A percentile compares a stretch with the other conserved stretches of the same genome.
phyloP scores from a whole-genome alignment of 2,797 vertebrate species.

The Petrocephalus sullivani region DNA sequence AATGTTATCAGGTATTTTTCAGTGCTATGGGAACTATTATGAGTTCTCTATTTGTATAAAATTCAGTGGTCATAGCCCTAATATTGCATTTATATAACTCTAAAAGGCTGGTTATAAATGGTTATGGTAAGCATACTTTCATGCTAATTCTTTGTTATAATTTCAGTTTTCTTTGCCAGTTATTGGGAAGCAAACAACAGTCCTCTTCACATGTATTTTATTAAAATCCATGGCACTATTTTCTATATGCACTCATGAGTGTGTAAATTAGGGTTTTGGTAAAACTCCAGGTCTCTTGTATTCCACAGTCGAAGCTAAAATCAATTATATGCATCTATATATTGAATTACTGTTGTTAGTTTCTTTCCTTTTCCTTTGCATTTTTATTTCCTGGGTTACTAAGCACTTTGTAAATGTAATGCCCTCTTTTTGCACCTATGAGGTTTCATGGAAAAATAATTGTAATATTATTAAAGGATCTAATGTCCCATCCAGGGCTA shows the following conservation, averaged over 20 bases:
- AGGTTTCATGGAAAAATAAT: neutral
- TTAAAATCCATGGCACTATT: neutral
- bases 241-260: neutral
- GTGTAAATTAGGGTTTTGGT: neutral
- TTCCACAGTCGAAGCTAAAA: neutral
- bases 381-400: neutral
- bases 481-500: neutral
- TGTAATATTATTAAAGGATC: neutral
- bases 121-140: neutral
- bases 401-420: neutral
- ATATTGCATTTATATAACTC: neutral
- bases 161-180: neutral
- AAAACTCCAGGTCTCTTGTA: neutral
- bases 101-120: neutral
- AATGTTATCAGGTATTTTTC: neutral
- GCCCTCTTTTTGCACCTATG: neutral
- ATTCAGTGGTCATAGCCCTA: neutral
- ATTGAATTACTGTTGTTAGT: neutral
- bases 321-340: neutral
- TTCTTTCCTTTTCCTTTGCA: neutral
- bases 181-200: neutral
- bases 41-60: neutral
- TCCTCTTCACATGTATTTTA: neutral
- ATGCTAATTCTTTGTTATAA: neutral
- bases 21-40: neutral